Evolutionary conservation across 2,888 invertebrate species (phyloP).

Genomic region (Acanthosepion lycidas): DNA sequence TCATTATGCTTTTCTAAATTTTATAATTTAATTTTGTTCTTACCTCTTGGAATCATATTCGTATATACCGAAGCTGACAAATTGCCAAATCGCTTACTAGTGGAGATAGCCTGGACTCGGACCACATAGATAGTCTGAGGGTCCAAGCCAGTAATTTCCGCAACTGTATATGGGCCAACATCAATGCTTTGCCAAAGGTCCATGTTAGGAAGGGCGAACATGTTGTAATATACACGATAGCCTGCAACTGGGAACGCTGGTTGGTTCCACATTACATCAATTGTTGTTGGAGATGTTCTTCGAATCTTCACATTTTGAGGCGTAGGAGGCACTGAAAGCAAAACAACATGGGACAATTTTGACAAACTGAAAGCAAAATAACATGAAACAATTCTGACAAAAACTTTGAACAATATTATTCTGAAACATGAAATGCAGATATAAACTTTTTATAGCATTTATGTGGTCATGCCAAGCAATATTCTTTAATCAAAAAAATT

Average conservation of each 20-base stretch:
- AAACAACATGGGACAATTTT: neutral
- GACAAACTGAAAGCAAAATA: constrained; percentile 77
- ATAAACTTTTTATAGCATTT: neutral
- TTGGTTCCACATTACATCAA: constrained; percentile 82
- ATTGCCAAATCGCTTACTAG: constrained; percentile 70
- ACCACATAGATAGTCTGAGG: constrained; percentile 68
- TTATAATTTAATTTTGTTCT: neutral
- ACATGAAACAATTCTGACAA: neutral
- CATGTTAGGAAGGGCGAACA: constrained; percentile 65
- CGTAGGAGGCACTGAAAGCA: constrained; percentile 87
- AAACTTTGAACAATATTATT: neutral
- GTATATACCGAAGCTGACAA: constrained; percentile 63
- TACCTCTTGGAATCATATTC: constrained; percentile 55
- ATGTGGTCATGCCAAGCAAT: too few species aligned
- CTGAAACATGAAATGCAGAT: neutral
- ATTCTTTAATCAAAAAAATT: too few species aligned
- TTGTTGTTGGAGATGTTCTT: constrained; percentile 93
- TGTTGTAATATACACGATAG: constrained; percentile 72
- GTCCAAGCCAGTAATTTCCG: constrained; percentile 66
- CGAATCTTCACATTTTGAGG: constrained; percentile 94
- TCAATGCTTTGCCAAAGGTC: constrained; percentile 69
- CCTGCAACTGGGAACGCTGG: constrained; percentile 76
- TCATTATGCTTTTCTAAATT: too few species aligned
- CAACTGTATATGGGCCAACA: constrained; percentile 67
- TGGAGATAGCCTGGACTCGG: constrained; percentile 68